phyloP scores from a whole-genome alignment of 2,888 invertebrate genomes.

The Euphydryas editha region DNA sequence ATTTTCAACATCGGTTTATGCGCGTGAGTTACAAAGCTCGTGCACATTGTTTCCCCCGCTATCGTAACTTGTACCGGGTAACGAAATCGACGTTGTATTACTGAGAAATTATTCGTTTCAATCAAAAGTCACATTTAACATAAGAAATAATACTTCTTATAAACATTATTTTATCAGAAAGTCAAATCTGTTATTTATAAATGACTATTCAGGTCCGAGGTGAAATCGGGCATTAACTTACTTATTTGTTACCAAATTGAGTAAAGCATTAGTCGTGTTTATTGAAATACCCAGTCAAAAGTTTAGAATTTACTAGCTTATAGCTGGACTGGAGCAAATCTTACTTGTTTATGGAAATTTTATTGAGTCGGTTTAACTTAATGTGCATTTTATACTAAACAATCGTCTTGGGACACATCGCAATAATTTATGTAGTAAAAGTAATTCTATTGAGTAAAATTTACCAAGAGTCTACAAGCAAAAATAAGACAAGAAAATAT shows the following conservation, averaged over 20 bases:
- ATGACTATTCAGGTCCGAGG: neutral
- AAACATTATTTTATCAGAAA: neutral
- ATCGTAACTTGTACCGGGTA: conserved; percentile 32
- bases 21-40: conserved; percentile 67
- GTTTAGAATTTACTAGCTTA: conserved; percentile 13
- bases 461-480: neutral
- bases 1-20: conserved; percentile 68
- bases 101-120: neutral
- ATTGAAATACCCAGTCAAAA: conserved; percentile 4
- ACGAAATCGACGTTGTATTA: conserved; percentile 24
- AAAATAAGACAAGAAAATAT: neutral
- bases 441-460: neutral
- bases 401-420: conserved; percentile 51
- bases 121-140: neutral
- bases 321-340: conserved; percentile 44
- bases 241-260: neutral
- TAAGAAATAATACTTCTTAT: neutral
- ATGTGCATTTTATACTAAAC: conserved; percentile 18
- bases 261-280: too few species aligned
- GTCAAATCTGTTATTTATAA: neutral
- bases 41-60: conserved; percentile 51
- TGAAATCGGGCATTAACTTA: neutral
- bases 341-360: conserved; percentile 43
- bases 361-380: conserved; percentile 24
- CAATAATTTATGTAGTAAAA: conserved; percentile 48